Base-by-base conservation (phyloP, 2,888 invertebrate species). In the Amphipyra tragopoginis region DNA sequence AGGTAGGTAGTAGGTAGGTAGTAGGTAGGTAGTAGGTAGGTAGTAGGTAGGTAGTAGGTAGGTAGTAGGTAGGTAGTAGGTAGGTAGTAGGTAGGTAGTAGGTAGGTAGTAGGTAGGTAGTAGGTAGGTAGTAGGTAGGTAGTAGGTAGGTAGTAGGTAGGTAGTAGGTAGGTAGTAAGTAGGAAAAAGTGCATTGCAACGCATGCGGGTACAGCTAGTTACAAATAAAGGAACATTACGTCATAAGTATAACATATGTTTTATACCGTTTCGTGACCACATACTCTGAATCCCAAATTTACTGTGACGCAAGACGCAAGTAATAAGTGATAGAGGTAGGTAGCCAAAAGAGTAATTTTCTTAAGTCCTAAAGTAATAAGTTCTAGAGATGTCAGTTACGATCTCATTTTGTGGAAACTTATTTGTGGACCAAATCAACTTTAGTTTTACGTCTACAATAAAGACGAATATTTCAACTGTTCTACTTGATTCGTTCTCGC, bases 341-440 rank as follows among this genome's bases (percentile, higher is more conserved):
- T 21, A 21, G 21, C 2, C 21, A 21, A 21, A 21, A 45, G 11
- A 48, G 40, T 56, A 60, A 66, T 52, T 52, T 60, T 52, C 40
- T 11, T 26, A 34, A 39, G 53, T 52, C 40, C n/a, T 26, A 34
- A 39, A 57, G 52, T 54, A 72, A 34, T 43, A 55, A 38, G 33
- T 45, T 34, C 26, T 50, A 52, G 29, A 56, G 34, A 53, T 39
- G 29, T 45, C 38, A 42, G 36, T 26, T 45, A 55, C 59, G 43
- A 59, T 47, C 33, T 62, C 43, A 55, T 73, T 36, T 62, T 11
- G 49, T 47, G 42, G 49, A 50, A 55, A 63, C 21, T 60, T 71
- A 59, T 65, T 52, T 52, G 54, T 26, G 15, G 44, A 21, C 49
- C 45, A 54, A 66, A 75, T 75, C 53, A 52, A 63, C 48, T 77